Base-by-base conservation (phyloP, 2,113 vertebrate species). In the Calyptommatus sinebrachiatus region DNA sequence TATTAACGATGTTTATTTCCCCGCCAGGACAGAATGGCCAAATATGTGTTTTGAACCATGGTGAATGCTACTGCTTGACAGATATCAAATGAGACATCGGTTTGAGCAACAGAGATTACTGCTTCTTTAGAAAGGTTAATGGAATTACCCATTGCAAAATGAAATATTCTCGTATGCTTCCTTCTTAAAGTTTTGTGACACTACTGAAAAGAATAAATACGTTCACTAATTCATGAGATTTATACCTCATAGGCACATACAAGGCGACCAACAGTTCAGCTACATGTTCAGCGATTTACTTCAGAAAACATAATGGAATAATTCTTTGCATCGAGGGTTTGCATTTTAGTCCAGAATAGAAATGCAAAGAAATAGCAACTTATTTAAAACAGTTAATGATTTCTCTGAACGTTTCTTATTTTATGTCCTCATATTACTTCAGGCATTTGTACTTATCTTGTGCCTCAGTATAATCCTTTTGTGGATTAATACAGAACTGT, bases 391-490 rank as follows among this genome's bases (percentile, higher is more conserved):
- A 73, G 63, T 83, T 86, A 53, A 71, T 83, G 81, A 86, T 41
- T 90, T 72, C 48, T 82, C 57, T 77, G 48, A 11, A 76, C 84
- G 65, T 74, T 89, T 90, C 85, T 87, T 70, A 50, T 79, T 31
- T 76, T 82, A 76, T 28, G 50, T 71, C 26, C 26, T 35, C 69
- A 78, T 74, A 83, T 85, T 89, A 86, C 82, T 87, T 85, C 69
- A 86, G 82, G 80, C 66, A 31, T 28, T 88, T 84, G 45, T 84
- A 85, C 46, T 88, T 92, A 81, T 83, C 82, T 88, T 83, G 60
- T 85, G 80, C 57, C 60, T 86, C 0, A 0, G 71, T 70, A 82
- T 76, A 89, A 89, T 89, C 73, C 61, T 86, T 88, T 83, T 73
- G 31, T 83, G 80, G 53, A 82, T 90, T 89, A 81, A 77, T 70